Evolutionary conservation across 2,797 vertebrate genomes (phyloP).

Genomic region (Tadarida brasiliensis): DNA sequence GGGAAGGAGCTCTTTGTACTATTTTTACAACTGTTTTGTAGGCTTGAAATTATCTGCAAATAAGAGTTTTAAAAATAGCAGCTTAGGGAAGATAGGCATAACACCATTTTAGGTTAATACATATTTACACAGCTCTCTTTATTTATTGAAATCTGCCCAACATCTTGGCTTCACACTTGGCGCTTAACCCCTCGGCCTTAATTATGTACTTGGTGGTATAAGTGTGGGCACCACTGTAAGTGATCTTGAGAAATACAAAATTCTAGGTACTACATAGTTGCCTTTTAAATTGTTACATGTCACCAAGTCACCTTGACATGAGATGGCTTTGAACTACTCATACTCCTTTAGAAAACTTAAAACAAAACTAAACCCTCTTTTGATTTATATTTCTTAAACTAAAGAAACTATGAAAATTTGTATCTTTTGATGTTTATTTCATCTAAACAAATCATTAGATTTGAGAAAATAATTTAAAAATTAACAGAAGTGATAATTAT

Average conservation of each 20-base stretch:
- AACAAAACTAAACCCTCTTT: background rate
- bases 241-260: background rate
- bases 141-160: background rate
- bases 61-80: background rate
- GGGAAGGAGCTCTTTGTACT: background rate
- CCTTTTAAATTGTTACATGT: background rate
- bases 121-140: background rate
- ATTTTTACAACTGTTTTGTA: background rate
- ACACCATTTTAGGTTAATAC: background rate
- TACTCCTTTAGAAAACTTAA: slow-evolving; percentile 57
- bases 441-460: slow-evolving; percentile 51
- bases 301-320: background rate
- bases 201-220: background rate
- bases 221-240: background rate
- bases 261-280: background rate
- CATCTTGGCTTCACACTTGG: background rate
- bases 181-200: background rate
- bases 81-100: background rate
- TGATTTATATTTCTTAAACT: background rate
- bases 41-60: background rate
- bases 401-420: background rate
- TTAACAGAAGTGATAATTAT: slow-evolving; percentile 77
- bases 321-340: background rate
- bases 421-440: slow-evolving; percentile 38
- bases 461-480: slow-evolving; percentile 70